phyloP scores from a whole-genome alignment of 2,113 vertebrate genomes.

The Bubo blakistoni region DNA sequence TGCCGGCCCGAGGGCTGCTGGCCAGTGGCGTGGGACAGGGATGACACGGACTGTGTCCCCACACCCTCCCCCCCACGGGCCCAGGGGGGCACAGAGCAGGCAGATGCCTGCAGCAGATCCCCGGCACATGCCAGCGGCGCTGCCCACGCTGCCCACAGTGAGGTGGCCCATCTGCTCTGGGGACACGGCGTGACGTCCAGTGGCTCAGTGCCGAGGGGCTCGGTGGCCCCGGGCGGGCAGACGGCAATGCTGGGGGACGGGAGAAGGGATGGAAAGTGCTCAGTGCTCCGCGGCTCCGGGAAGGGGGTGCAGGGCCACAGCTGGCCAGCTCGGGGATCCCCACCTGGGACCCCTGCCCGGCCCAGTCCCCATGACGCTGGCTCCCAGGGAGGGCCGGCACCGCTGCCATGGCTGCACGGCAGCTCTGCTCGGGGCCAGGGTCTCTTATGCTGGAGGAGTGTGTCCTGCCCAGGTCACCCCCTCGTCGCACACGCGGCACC shows the following conservation, averaged over 20 bases:
- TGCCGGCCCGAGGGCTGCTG: no score
- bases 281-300: accelerated
- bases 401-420: neutral
- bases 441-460: no score
- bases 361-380: neutral
- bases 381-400: neutral
- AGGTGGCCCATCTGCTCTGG: neutral
- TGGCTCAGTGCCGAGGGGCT: neutral
- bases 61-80: accelerated
- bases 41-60: accelerated
- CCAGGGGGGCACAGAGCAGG: neutral
- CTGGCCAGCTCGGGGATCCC: no score
- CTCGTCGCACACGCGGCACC: accelerated
- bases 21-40: neutral
- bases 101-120: neutral
- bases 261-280: neutral
- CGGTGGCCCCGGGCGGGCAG: neutral
- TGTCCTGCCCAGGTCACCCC: neutral
- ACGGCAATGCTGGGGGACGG: accelerated
- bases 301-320: neutral
- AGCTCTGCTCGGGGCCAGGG: neutral
- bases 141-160: neutral
- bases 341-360: neutral
- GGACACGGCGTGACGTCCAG: accelerated
- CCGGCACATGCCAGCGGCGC: neutral